Conservation (phyloP, 2,797 vertebrate genomes). For the Pangasius macronema region DNA sequence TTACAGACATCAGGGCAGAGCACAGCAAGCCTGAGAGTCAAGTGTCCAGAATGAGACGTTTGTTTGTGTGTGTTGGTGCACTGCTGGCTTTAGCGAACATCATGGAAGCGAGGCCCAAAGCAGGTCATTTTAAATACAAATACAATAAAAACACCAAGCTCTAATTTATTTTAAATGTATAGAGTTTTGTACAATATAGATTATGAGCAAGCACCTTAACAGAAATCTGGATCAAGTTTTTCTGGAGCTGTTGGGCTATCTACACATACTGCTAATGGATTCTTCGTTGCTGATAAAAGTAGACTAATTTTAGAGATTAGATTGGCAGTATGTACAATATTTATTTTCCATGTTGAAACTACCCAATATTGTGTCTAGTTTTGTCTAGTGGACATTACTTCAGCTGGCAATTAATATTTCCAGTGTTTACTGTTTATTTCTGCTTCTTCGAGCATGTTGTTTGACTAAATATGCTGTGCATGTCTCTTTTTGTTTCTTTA, state of each 20-base stretch:
- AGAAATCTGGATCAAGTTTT: neutral
- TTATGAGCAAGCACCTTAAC: neutral
- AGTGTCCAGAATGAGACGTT: conserved; percentile 70
- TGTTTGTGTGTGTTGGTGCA: conserved; percentile 58
- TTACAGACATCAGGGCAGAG: conserved; percentile 47
- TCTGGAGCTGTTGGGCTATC: no score
- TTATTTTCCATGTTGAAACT: neutral
- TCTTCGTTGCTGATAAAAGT: neutral
- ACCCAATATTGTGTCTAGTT: neutral
- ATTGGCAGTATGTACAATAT: neutral
- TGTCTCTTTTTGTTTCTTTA: conserved; percentile 22
- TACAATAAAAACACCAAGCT: neutral
- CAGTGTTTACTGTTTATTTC: neutral
- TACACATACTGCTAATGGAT: neutral
- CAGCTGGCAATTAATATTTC: neutral
- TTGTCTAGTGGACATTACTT: neutral
- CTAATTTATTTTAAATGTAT: neutral
- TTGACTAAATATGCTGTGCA: neutral
- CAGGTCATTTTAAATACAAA: conserved; percentile 65
- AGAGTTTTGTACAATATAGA: neutral
- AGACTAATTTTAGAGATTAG: neutral
- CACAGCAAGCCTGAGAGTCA: conserved; percentile 30
- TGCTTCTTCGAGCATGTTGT: neutral
- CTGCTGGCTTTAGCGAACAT: conserved; percentile 71
- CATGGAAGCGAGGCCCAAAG: conserved; percentile 76